These are phyloP conservation scores for Gymnocephalus cernua DNA, from an alignment of 2,113 vertebrate species.

Conservation along the genomic window DNA sequence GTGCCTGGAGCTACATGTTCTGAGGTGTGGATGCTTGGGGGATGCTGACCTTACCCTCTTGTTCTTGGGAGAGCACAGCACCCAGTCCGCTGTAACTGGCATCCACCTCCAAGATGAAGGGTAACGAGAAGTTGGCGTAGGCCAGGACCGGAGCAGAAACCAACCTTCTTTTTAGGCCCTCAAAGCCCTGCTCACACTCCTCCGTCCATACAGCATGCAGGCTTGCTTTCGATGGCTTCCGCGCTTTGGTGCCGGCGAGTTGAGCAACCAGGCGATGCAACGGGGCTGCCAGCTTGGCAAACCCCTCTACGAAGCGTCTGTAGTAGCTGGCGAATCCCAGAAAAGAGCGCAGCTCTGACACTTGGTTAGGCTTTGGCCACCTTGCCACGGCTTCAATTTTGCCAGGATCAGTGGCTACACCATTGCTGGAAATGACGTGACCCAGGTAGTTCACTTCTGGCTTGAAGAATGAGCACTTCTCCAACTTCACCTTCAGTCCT, in stretches of 20 bases:
- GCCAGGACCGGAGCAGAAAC: slow-evolving; percentile 1
- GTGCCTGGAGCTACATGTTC: too few species aligned
- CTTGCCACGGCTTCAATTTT: neutral
- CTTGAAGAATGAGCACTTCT: slow-evolving; percentile 4
- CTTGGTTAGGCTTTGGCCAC: too few species aligned
- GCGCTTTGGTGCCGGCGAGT: neutral
- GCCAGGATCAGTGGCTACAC: slow-evolving; percentile 9
- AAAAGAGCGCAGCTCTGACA: neutral
- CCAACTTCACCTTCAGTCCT: neutral
- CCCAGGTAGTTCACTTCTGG: slow-evolving; percentile 24
- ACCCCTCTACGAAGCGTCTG: neutral
- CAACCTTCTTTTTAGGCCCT: neutral
- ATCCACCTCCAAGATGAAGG: neutral
- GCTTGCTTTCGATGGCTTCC: neutral
- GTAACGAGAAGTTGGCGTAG: slow-evolving; percentile 1
- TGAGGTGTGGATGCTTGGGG: too few species aligned
- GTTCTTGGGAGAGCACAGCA: slow-evolving; percentile 18
- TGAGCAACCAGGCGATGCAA: neutral
- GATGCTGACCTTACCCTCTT: neutral
- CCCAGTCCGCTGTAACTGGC: neutral
- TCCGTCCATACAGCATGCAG: neutral
- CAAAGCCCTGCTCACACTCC: neutral
- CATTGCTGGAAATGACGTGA: neutral
- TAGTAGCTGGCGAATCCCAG: neutral
- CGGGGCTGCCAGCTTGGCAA: slow-evolving; percentile 21